A percentile compares a stretch with the other conserved stretches of the same genome.
Conservation (phyloP, 2,113 vertebrate species). For the Phodopus roborovskii region DNA sequence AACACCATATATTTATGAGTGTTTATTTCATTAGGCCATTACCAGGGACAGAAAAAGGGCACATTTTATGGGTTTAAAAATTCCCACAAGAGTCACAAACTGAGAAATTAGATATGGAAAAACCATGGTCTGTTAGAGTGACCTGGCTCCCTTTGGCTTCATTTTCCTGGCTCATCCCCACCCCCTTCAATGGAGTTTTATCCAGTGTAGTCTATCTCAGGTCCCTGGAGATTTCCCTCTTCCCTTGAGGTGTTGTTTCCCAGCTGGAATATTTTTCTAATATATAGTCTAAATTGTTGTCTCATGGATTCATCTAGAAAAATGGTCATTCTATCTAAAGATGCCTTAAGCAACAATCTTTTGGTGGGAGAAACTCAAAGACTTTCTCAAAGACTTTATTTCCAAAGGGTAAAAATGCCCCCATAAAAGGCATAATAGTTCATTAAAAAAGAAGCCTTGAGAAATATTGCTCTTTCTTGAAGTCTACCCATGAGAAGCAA, state of each 20-base stretch:
- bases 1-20: conserved; percentile 74
- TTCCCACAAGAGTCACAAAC: conserved; percentile 75
- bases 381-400: not conserved
- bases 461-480: not conserved
- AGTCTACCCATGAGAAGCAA: conserved; percentile 34
- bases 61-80: conserved; percentile 72
- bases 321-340: conserved; percentile 38
- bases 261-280: conserved; percentile 55
- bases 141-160: not conserved
- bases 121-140: not conserved
- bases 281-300: conserved; percentile 43
- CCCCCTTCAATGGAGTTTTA: not conserved
- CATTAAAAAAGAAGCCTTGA: conserved; percentile 10
- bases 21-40: conserved; percentile 78
- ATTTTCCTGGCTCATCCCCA: not conserved
- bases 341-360: conserved; percentile 34
- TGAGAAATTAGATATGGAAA: conserved; percentile 67
- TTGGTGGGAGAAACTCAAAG: not conserved
- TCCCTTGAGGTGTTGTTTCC: conserved; percentile 63
- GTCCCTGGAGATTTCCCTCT: conserved; percentile 21
- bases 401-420: not conserved
- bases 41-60: conserved; percentile 63
- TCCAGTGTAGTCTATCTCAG: conserved; percentile 35
- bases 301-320: conserved; percentile 67
- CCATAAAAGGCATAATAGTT: not conserved